Evolutionary conservation across 2,888 invertebrate genomes (phyloP).

Genomic region (Siphlonurus alternatus): DNA sequence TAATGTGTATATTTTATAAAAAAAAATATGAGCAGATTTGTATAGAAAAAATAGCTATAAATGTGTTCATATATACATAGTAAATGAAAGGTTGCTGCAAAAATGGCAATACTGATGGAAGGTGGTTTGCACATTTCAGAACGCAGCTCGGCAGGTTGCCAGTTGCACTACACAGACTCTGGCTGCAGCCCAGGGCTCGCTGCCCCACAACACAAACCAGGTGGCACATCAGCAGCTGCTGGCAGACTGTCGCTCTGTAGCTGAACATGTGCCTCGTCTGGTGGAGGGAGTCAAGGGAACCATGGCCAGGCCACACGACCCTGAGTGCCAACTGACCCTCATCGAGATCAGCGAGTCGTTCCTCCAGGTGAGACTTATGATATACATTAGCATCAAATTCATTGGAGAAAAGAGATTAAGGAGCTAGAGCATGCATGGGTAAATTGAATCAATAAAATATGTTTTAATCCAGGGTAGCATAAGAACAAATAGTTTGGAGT

Average conservation of each 20-base stretch:
- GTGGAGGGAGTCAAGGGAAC: constrained; percentile 63
- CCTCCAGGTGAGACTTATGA: constrained; percentile 41
- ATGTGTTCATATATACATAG: not conserved
- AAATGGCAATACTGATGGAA: too few species aligned
- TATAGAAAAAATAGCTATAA: constrained; percentile 6
- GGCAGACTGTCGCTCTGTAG: constrained; percentile 53
- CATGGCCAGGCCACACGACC: constrained; percentile 47
- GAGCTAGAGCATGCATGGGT: not conserved
- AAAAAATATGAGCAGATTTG: constrained; percentile 16
- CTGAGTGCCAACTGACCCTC: constrained; percentile 59
- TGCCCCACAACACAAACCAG: constrained; percentile 50
- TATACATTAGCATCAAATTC: too few species aligned
- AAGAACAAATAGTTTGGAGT: too few species aligned
- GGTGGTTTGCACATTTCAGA: too few species aligned
- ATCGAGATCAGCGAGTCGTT: constrained; percentile 74
- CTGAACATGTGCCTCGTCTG: constrained; percentile 62
- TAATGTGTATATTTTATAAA: not conserved
- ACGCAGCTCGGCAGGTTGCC: constrained; percentile 70
- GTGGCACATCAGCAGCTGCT: constrained; percentile 52
- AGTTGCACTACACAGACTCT: constrained; percentile 83
- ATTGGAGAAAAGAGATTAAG: too few species aligned
- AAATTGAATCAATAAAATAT: too few species aligned
- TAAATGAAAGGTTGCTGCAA: too few species aligned
- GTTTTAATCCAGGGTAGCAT: too few species aligned
- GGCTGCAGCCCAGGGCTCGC: constrained; percentile 69